Evolutionary conservation across 1,140 invertebrate genomes (phyloP), one percentile per base, ranked within the genome.

Genomic region (Liolophura sinensis): DNA sequence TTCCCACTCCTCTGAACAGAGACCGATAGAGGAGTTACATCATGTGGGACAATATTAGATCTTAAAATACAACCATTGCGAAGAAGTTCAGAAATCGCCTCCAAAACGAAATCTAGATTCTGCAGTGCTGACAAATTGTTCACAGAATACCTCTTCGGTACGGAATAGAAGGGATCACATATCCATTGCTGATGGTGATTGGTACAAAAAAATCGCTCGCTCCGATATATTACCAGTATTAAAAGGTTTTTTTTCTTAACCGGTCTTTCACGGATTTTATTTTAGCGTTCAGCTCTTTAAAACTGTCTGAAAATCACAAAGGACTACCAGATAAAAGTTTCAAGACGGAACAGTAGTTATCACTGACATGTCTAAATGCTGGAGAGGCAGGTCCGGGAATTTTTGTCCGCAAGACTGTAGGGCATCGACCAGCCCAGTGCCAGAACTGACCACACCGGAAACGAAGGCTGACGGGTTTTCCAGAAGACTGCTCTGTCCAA

Each of bases 111-210:
- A 27, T 60, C 25, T 1, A 22, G 31, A 60, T 67, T 49, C 47
- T 65, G 50, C n/a, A 60, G 55, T 47, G 68, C 61, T 40, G 71
- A 72, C 20, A 15, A 20, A 62, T 71, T 71, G 47, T 71, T 71
- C n/a, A 64, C 48, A n/a, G 49, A 1, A 24, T 22, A 15, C 31
- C 16, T 31, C 49, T 1, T 14, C 31, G 69, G 65, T 18, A 47
- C 27, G 48, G 62, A 60, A 48, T 50, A 60, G 67, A 70, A 24
- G 63, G 60, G 4, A 70, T 59, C 51, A 59, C 63, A 64, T 62
- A 70, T n/a, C 68, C 68, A 54, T 50, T 1, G 46, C 50, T 16
- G 48, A 71, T 62, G 18, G 60, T 65, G 22, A 65, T 59, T 27
- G 62, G 60, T 50, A 68, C 48, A n/a, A n/a, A n/a, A 61, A 65